These are phyloP conservation scores for Agrotis exclamationis DNA, from an alignment of 2,888 invertebrate genomes.

Conservation along the genomic window DNA sequence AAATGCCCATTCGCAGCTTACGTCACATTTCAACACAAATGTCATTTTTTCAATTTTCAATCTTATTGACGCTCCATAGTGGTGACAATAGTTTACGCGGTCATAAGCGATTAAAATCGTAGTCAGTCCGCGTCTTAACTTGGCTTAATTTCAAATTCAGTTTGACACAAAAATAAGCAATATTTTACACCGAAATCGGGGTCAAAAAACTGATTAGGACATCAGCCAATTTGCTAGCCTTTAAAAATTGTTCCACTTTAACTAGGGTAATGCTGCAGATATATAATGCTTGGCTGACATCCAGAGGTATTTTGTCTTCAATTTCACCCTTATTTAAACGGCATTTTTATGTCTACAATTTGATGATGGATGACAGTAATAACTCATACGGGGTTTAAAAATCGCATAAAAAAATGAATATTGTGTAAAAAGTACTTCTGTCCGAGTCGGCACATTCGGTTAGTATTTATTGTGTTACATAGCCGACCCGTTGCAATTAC, in stretches of 20 bases:
- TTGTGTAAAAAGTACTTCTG: no score
- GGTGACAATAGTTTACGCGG: no score
- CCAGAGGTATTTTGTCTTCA: constrained; percentile 41
- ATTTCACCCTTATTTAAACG: constrained; percentile 9
- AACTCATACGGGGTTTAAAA: constrained; percentile 15
- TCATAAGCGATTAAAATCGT: no score
- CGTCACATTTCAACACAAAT: no score
- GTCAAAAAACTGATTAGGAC: constrained; percentile 57
- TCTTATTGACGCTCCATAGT: no score
- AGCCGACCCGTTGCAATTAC: background rate
- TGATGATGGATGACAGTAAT: constrained; percentile 23
- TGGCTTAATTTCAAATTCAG: constrained; percentile 41
- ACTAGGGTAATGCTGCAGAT: constrained; percentile 11
- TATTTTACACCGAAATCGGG: constrained; percentile 14
- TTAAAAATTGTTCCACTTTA: constrained; percentile 36
- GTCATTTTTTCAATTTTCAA: no score
- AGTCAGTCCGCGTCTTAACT: no score
- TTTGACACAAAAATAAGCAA: constrained; percentile 16
- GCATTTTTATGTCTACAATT: constrained; percentile 27
- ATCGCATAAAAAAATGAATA: constrained; percentile 31
- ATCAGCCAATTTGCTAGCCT: constrained; percentile 43
- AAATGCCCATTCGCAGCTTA: no score
- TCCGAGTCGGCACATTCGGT: no score
- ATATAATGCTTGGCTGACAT: constrained; percentile 47
- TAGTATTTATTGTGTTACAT: no score